phyloP scores from a whole-genome alignment of 2,797 vertebrate species.

The Diceros bicornis region DNA sequence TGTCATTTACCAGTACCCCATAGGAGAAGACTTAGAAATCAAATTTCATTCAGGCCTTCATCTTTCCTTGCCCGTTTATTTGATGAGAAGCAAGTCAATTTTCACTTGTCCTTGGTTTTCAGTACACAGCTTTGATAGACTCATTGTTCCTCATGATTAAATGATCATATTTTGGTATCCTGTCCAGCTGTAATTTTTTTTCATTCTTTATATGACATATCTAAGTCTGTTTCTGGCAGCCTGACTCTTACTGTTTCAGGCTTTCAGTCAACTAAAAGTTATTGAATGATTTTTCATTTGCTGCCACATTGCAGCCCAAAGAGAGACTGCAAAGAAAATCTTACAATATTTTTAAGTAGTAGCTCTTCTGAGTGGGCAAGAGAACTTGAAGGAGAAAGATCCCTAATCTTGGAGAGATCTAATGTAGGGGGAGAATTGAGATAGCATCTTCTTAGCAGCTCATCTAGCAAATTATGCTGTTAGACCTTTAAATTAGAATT shows the following conservation, averaged over 20 bases:
- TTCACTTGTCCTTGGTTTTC: background rate
- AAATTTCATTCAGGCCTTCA: background rate
- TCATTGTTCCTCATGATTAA: background rate
- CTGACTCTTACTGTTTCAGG: background rate
- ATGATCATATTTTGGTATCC: background rate
- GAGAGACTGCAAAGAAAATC: background rate
- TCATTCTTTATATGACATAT: background rate
- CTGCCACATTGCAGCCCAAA: background rate
- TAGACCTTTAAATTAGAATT: background rate
- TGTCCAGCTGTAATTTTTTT: background rate
- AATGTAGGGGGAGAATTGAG: background rate
- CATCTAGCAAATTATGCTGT: background rate
- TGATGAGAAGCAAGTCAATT: background rate
- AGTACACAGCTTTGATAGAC: background rate
- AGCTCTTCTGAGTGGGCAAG: background rate
- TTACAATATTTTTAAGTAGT: background rate
- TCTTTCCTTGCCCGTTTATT: background rate
- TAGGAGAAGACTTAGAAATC: background rate
- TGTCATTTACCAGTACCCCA: background rate
- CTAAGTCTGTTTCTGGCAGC: background rate
- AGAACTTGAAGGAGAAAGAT: background rate
- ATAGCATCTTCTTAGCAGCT: background rate
- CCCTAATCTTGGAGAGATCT: background rate
- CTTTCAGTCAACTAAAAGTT: background rate
- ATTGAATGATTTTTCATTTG: background rate